Evolutionary conservation across 2,888 invertebrate genomes (phyloP).

Genomic region (Zygothrica quintamaculata): DNA sequence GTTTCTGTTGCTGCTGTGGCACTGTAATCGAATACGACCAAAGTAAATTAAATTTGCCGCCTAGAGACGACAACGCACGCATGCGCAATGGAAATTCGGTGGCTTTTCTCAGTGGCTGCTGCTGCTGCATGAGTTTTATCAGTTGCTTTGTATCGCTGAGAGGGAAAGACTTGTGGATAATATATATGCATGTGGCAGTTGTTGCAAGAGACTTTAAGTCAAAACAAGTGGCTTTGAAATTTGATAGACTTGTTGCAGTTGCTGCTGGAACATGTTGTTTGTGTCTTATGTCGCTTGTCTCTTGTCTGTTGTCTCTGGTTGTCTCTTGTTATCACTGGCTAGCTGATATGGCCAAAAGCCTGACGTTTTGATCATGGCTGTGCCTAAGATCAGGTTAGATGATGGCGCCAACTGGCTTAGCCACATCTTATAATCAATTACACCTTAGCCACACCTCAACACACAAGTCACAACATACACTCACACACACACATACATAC

Average conservation of each 20-base stretch:
- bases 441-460: constrained; percentile 53
- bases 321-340: constrained; percentile 34
- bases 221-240: constrained; percentile 70
- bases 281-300: constrained; percentile 30
- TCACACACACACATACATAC: too few relatives aligned
- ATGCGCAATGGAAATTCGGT: constrained; percentile 41
- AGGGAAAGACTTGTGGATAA: constrained; percentile 44
- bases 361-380: constrained; percentile 55
- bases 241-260: constrained; percentile 66
- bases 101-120: constrained; percentile 31
- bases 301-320: too few relatives aligned
- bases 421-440: constrained; percentile 68
- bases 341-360: constrained; percentile 28
- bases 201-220: constrained; percentile 34
- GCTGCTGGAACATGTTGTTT: constrained; percentile 27
- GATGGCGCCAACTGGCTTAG: constrained; percentile 69
- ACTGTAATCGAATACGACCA: constrained; percentile 65
- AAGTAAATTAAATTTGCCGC: constrained; percentile 45
- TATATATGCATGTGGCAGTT: constrained; percentile 40
- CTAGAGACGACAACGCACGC: constrained; percentile 39
- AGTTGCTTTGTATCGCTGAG: constrained; percentile 47
- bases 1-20: constrained; percentile 44
- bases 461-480: constrained; percentile 72
- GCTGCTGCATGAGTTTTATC: constrained; percentile 60
- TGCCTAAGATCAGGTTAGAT: constrained; percentile 45